Base-by-base conservation (phyloP, 2,113 vertebrate genomes). In the Tonatia bakeri region DNA sequence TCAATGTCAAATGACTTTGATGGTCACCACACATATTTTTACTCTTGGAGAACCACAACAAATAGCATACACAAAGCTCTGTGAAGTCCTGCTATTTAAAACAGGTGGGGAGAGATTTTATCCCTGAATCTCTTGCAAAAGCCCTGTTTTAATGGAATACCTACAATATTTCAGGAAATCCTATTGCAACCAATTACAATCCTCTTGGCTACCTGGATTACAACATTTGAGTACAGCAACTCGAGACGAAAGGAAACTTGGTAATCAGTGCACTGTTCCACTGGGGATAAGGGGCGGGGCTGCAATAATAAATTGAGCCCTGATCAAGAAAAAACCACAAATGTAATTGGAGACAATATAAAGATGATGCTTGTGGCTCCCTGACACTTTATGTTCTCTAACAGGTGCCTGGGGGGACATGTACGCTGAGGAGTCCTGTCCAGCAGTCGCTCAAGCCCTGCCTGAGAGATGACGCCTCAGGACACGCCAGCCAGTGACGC, bases 401-500 rank as follows among this genome's bases (percentile, higher is more conserved):
- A 45, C 50, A 50, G 83, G 84, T 56, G 26, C 31, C 91, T 61
- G 20, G 5, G 31, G 91, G 50, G n/a, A 64, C 10, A 69, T 88
- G 64, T 19, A 54, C 16, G 75, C 73, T 36, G 28, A 61, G 88
- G 28, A 94, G 92, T 65, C 47, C 69, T 96, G 26, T 69, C 61
- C 40, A 83, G 90, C 54, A 95, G 95, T 87, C 6, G 2, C 43
- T 87, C 56, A 4, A 50, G 79, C 95, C 94, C 88, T 86, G 82
- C 43, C 0, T 94, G 90, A 96, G 84, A 50, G 96, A 64, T n/a
- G 79, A 97, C 89, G 65, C 73, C 94, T 96, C 90, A 33, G 40
- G 61, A 86, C 81, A 95, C 5, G 45, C 31, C 83, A 56, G 92
- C 76, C 97, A 93, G 96, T 24, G n/a, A 64, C 84, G 43, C 96